Percentiles rank a stretch among this genome's conserved stretches.
Conservation (phyloP, 2,113 vertebrate genomes). For the Dendropsophus ebraccatus region DNA sequence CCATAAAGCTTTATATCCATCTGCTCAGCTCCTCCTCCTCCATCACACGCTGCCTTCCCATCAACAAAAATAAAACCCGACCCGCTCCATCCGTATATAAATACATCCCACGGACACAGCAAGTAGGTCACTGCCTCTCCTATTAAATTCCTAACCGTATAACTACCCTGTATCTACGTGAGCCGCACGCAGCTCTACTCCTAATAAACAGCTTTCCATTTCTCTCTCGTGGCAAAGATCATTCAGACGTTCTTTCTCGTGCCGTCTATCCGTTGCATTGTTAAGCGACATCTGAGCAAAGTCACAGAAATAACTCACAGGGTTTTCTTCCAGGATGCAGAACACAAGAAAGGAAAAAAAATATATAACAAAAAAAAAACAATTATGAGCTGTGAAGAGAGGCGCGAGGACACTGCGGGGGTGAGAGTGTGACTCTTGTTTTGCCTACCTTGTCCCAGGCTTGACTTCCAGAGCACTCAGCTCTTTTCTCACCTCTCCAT, state of each 20-base stretch:
- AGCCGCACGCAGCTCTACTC: not conserved
- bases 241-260: too few species aligned
- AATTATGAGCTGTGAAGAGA: slow-evolving; percentile 45
- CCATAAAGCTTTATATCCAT: too few species aligned
- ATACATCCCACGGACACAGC: too few species aligned
- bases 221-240: not conserved
- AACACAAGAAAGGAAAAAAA: not conserved
- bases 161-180: too few species aligned
- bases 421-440: slow-evolving; percentile 43
- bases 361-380: slow-evolving; percentile 26
- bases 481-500: slow-evolving; percentile 45
- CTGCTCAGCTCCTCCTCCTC: too few species aligned
- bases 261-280: not conserved
- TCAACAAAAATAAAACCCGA: too few species aligned
- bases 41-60: too few species aligned
- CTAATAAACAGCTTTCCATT: not conserved
- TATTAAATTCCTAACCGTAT: too few species aligned
- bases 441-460: slow-evolving; percentile 48
- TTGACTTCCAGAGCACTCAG: slow-evolving; percentile 7
- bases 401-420: slow-evolving; percentile 48
- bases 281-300: slow-evolving; percentile 13
- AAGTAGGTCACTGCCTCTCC: not conserved
- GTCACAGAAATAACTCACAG: slow-evolving; percentile 31
- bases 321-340: slow-evolving; percentile 22
- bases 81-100: too few species aligned